Percentiles rank a stretch among this genome's conserved stretches.
These are phyloP conservation scores for Stegastes partitus DNA, from an alignment of 2,113 vertebrate species.

Conservation along the genomic window DNA sequence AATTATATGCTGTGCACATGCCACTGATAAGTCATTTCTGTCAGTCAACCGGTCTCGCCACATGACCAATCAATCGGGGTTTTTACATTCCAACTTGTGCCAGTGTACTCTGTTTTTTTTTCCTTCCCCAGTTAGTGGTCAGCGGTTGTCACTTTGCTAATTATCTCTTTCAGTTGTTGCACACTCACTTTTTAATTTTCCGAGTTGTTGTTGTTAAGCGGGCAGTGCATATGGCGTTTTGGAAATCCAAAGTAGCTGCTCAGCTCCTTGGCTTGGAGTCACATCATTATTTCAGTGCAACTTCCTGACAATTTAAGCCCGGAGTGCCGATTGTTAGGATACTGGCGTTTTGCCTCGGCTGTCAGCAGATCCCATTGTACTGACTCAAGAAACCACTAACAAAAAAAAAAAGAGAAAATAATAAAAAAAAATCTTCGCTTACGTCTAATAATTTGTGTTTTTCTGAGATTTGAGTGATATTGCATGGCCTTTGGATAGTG, in stretches of 20 bases:
- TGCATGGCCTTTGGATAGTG: conserved; percentile 75
- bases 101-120: conserved; percentile 3
- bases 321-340: conserved; percentile 49
- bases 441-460: conserved; percentile 70
- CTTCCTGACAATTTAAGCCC: conserved; percentile 58
- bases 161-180: conserved; percentile 64
- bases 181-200: conserved; percentile 50
- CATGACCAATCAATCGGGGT: conserved; percentile 52
- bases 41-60: conserved; percentile 49
- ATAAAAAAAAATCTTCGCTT: conserved; percentile 37
- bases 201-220: conserved; percentile 46
- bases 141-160: conserved; percentile 37
- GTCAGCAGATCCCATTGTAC: conserved; percentile 58
- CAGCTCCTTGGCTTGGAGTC: conserved; percentile 50
- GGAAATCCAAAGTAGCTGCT: conserved; percentile 55
- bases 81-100: conserved; percentile 42
- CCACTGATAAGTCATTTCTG: conserved; percentile 60
- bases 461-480: conserved; percentile 77
- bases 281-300: conserved; percentile 68
- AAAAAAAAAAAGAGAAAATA: conserved; percentile 14
- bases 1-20: conserved; percentile 58
- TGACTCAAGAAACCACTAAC: conserved; percentile 41
- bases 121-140: conserved; percentile 30
- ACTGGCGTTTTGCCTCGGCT: conserved; percentile 55
- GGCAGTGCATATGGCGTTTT: conserved; percentile 54